Base-by-base conservation (phyloP, 2,888 invertebrate genomes). In the Pterostichus niger region DNA sequence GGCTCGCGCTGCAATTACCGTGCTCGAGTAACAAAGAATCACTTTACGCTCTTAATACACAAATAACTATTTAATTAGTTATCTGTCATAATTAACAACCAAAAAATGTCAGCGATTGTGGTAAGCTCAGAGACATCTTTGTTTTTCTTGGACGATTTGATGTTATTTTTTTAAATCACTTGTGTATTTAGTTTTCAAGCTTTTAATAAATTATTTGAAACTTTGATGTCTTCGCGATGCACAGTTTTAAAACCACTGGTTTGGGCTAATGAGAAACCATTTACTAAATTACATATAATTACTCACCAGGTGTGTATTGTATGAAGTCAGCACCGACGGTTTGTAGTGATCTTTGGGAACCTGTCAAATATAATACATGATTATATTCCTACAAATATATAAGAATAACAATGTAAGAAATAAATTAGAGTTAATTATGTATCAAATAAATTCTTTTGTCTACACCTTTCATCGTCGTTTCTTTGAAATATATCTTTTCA, bases 281-380 rank as follows among this genome's bases (percentile, higher is more conserved):
- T 61, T 64, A 71, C 15, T 71, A 71, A 71, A 71, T 71, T 71
- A 71, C 11, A 17, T 44, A 13, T 71, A 71, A 71, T 71, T 71
- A 71, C 68, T 71, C 44, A 71, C 68, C 68, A 71, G 4, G 44
- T 71, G 68, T 71, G 68, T 71, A 44, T 71, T 71, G 44, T 71
- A 71, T 4, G 68, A 71, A 5, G 68, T 71, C 44, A 71, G 10
- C 0, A 71, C 44, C 11, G 68, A 44, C 2, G 68, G 5, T 15
- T 71, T 71, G 24, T 71, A 71, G 35, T 81, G 71, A 9, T 81
- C 81, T 81, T 81, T 81, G 54, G 71, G 81, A 71, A 71, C 40
- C 81, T 81, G 71, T 33, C 49, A 81, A 56, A 56, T 71, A 81
- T 17, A 71, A 17, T 71, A 17, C 9, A 15, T 15, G 9, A 9